Evolutionary conservation across 1,140 invertebrate species (phyloP).

Genomic region (Anastrepha ludens): DNA sequence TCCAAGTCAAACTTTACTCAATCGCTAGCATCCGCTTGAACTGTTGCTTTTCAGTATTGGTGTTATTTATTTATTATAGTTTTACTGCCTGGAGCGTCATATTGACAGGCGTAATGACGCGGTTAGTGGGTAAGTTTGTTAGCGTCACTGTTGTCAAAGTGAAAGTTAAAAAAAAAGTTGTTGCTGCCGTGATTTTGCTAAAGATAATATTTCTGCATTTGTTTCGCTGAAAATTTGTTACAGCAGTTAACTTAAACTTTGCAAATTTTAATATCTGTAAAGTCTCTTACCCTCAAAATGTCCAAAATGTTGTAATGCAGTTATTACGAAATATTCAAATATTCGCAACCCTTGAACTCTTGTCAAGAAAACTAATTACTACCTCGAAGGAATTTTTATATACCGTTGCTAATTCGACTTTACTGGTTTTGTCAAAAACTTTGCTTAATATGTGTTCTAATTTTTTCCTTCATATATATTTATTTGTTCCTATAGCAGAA

Average conservation of each 20-base stretch:
- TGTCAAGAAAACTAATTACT: too few relatives aligned
- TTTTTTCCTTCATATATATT: too few relatives aligned
- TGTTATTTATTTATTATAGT: conserved; percentile 11
- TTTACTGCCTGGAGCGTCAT: conserved; percentile 20
- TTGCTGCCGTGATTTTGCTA: background rate
- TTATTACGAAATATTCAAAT: too few relatives aligned
- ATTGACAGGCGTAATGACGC: conserved; percentile 38
- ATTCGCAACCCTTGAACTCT: too few relatives aligned
- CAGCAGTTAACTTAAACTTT: background rate
- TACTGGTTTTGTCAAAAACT: too few relatives aligned
- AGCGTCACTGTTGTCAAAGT: background rate
- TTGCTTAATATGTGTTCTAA: too few relatives aligned
- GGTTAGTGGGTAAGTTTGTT: background rate
- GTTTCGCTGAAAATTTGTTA: conserved; percentile 33
- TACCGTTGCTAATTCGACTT: too few relatives aligned
- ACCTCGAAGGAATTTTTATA: too few relatives aligned
- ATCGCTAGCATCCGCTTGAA: conserved; percentile 1
- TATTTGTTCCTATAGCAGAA: too few relatives aligned
- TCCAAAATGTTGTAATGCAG: too few relatives aligned
- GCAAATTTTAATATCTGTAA: too few relatives aligned
- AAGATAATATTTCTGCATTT: background rate
- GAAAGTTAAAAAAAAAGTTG: conserved; percentile 5
- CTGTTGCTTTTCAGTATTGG: background rate
- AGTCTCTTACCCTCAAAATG: too few relatives aligned
- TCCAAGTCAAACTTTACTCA: background rate